Evolutionary conservation across 1,140 invertebrate species (phyloP).

Genomic region (Apis mellifera): Amel_HAv3.1 CM009931.2:22030001-22030500

Average conservation of each 20-base stretch:
- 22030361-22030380: slow-evolving; percentile 7
- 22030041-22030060: slow-evolving; percentile 27
- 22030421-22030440: too few species aligned
- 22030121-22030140: slow-evolving; percentile 51
- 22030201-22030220: slow-evolving; percentile 65
- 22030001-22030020: slow-evolving; percentile 57
- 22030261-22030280: slow-evolving; percentile 43
- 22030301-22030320: slow-evolving; percentile 1
- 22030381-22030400: background rate
- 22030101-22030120: slow-evolving; percentile 60
- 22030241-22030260: slow-evolving; percentile 43
- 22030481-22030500: background rate
- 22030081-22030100: slow-evolving; percentile 17
- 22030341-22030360: background rate
- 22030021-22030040: slow-evolving; percentile 55
- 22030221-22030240: slow-evolving; percentile 65
- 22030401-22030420: slow-evolving; percentile 27
- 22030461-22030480: background rate
- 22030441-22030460: background rate
- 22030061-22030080: slow-evolving; percentile 24
- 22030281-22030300: slow-evolving; percentile 37
- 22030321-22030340: slow-evolving; percentile 5
- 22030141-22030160: slow-evolving; percentile 60
- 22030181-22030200: slow-evolving; percentile 43
- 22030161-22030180: slow-evolving; percentile 1